phyloP scores from a whole-genome alignment of 2,888 invertebrate genomes.

The Zygaena filipendulae region DNA sequence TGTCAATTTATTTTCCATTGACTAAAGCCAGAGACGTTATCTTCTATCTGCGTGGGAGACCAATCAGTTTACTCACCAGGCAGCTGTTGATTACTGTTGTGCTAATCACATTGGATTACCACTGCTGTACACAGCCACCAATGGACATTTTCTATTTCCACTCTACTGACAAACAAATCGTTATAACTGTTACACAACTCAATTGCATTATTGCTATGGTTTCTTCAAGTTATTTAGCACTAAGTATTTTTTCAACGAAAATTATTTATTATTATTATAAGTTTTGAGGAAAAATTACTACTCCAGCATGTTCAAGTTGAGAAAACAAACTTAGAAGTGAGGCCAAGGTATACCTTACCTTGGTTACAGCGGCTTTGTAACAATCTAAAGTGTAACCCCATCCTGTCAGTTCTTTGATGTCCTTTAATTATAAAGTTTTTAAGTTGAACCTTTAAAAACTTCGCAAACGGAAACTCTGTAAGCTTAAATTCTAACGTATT shows the following conservation, averaged over 20 bases:
- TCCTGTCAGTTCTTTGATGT: slow-evolving; percentile 59
- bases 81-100: slow-evolving; percentile 47
- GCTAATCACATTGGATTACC: slow-evolving; percentile 30
- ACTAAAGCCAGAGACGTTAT: slow-evolving; percentile 45
- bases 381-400: slow-evolving; percentile 62
- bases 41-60: slow-evolving; percentile 57
- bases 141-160: slow-evolving; percentile 14
- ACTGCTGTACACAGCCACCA: slow-evolving; percentile 24
- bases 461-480: too few relatives aligned
- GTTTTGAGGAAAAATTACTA: too few relatives aligned
- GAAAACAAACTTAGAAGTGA: slow-evolving; percentile 56
- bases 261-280: too few relatives aligned
- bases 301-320: too few relatives aligned
- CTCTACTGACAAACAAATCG: too few relatives aligned
- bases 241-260: too few relatives aligned
- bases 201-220: too few relatives aligned
- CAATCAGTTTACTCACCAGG: slow-evolving; percentile 54
- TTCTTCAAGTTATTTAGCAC: too few relatives aligned
- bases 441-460: slow-evolving; percentile 38
- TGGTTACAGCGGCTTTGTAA: slow-evolving; percentile 57
- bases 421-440: slow-evolving; percentile 66
- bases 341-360: slow-evolving; percentile 59
- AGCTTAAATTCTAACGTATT: too few relatives aligned
- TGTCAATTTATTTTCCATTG: too few relatives aligned
- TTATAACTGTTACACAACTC: too few relatives aligned